phyloP scores from a whole-genome alignment of 2,113 vertebrate genomes.

The Turdus rufiventris region DNA sequence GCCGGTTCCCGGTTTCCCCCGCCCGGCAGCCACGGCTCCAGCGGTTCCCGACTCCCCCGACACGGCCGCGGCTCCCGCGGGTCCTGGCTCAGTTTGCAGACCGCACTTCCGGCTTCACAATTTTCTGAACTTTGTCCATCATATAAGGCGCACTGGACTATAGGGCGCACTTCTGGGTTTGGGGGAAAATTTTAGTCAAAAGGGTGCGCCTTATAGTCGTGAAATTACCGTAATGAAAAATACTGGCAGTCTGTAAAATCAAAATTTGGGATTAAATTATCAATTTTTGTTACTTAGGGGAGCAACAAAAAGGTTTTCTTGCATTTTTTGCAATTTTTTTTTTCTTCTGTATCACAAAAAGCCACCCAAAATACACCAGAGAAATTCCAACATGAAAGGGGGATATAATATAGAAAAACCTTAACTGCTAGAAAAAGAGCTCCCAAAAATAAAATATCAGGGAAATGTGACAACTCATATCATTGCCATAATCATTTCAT shows the following conservation, averaged over 20 bases:
- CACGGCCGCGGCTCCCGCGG: too few species aligned
- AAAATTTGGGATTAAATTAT: not conserved
- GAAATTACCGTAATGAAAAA: not conserved
- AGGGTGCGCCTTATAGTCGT: too few species aligned
- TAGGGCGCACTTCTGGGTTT: too few species aligned
- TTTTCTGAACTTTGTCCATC: too few species aligned
- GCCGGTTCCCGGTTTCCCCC: too few species aligned
- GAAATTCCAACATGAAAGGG: not conserved
- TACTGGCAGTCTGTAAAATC: not conserved
- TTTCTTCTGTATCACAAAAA: not conserved
- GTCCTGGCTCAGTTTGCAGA: too few species aligned
- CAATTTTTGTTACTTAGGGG: not conserved
- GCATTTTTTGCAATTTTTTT: fast-evolving
- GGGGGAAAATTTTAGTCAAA: too few species aligned
- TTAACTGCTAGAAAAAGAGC: not conserved
- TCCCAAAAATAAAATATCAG: not conserved
- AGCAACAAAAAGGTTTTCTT: not conserved
- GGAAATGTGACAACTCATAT: not conserved
- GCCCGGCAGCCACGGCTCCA: too few species aligned
- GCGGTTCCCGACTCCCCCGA: too few species aligned
- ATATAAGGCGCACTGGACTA: too few species aligned
- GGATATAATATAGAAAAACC: not conserved
- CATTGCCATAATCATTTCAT: not conserved
- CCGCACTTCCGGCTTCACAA: too few species aligned
- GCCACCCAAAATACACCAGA: not conserved